A percentile compares a stretch with the other conserved stretches of the same genome.
Evolutionary conservation across 2,797 vertebrate species (phyloP).

Genomic region (Cryptoprocta ferox): DNA sequence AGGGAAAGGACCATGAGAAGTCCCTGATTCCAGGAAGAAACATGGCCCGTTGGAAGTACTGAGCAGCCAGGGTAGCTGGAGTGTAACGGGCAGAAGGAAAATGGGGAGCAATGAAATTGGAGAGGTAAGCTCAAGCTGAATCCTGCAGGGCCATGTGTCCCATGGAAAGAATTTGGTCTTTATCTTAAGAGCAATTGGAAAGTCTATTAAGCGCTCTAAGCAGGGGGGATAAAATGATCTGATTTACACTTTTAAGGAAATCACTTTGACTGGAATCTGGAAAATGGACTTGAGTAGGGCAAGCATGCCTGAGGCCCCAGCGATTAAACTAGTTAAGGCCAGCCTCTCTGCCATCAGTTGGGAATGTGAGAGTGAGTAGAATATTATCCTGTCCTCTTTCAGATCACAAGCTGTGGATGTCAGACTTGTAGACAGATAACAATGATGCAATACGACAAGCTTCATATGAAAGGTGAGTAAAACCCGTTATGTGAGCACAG

Average conservation of each 20-base stretch:
- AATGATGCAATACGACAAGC: not conserved
- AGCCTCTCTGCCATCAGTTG: not conserved
- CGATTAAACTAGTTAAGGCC: not conserved
- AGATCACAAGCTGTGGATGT: not conserved
- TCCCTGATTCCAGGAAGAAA: not conserved
- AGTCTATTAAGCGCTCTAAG: slow-evolving; percentile 45
- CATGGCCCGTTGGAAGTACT: not conserved
- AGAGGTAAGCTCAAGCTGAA: not conserved
- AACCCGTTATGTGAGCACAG: not conserved
- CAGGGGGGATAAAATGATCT: not conserved
- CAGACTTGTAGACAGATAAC: not conserved
- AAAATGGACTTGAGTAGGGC: not conserved
- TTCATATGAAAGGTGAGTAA: not conserved
- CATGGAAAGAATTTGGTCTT: slow-evolving; percentile 58
- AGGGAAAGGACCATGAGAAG: not conserved
- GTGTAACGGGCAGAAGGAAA: not conserved
- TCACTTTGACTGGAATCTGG: slow-evolving; percentile 8
- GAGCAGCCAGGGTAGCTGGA: too few relatives aligned
- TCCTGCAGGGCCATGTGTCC: not conserved
- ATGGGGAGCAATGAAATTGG: not conserved
- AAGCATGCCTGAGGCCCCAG: not conserved
- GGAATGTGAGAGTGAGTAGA: not conserved
- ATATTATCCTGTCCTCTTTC: not conserved
- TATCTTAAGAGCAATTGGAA: slow-evolving; percentile 43
- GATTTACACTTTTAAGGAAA: slow-evolving; percentile 25